Conservation (phyloP, 1,140 invertebrate genomes). For the Oscheius sp. region DNA sequence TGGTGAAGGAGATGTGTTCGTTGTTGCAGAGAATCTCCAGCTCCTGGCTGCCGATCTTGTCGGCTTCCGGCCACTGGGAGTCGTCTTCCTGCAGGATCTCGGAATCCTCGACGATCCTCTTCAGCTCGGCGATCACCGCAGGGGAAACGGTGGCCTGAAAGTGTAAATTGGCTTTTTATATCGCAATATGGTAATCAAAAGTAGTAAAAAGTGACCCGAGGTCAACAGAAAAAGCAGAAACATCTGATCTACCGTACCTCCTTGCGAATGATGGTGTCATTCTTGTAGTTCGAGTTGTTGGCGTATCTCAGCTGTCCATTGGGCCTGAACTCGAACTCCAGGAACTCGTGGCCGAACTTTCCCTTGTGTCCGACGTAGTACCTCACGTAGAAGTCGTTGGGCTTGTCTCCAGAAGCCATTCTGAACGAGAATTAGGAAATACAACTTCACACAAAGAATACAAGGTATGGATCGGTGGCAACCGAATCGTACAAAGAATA, state of each 20-base stretch:
- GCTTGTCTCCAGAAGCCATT: conserved; percentile 9
- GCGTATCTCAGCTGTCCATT: conserved; percentile 95
- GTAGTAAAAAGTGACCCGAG: no score
- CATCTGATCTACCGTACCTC: conserved; percentile 65
- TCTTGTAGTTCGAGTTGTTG: conserved; percentile 99
- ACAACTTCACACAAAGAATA: not conserved
- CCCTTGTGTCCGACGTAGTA: conserved; percentile 98
- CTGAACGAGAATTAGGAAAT: not conserved
- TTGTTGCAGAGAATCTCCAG: conserved; percentile 98
- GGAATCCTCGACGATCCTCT: conserved; percentile 92
- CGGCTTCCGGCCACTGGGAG: conserved; percentile 89
- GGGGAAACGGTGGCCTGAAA: conserved; percentile 80
- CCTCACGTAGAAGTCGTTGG: conserved; percentile 79
- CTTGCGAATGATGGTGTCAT: conserved; percentile 99
- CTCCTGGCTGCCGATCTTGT: conserved; percentile 92
- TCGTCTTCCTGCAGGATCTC: conserved; percentile 99
- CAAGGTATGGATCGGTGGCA: not conserved
- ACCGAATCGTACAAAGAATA: no score
- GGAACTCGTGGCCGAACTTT: conserved; percentile 95
- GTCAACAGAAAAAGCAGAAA: not conserved
- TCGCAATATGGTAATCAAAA: no score
- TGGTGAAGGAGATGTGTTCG: conserved; percentile 99
- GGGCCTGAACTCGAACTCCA: conserved; percentile 97
- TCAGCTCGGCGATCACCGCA: conserved; percentile 96
- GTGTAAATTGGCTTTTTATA: no score